Evolutionary conservation across 2,797 vertebrate species (phyloP), one percentile per base, ranked within the genome.

Genomic region (Craterocephalus amniculus): DNA sequence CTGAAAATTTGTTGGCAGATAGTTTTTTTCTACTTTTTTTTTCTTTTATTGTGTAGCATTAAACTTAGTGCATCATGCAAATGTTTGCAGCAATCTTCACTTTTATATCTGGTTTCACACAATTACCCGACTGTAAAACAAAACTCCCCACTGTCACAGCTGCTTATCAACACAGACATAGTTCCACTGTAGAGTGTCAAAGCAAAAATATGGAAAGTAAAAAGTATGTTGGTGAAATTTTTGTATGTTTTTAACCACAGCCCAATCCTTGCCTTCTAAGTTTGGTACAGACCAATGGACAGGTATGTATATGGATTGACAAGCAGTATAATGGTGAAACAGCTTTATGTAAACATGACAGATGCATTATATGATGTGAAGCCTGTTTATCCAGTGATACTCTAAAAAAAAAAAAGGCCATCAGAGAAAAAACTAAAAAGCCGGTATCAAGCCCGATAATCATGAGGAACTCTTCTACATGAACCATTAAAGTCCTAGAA

Each of bases 401-500:
- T 45, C 2, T 0, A n/a, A 1, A 32, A 1, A 56, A 1, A 67
- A 24, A 63, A 27, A 16, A 52, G 40, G 35, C 14, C 6, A 68
- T 58, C 20, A 24, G 16, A 45, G 16, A 9, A 43, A 67, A 54
- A 16, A 40, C 12, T 34, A 34, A 31, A 72, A 75, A 57, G 4
- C 16, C 40, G 18, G 48, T 49, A 18, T 54, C 49, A 38, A 10
- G 52, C 22, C 40, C 32, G 58, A 74, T 76, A 54, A 80, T 68
- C 54, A 61, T 61, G 40, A 35, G 34, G 29, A 79, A 34, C 36
- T 63, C 70, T 56, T 51, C 34, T 31, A 27, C 34, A 64, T 54
- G 43, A 69, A 35, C 38, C 73, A 74, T 79, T 64, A 70, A 76
- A 32, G 38, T 65, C 63, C 40, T 60, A 31, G 57, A 68, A 66